These are phyloP conservation scores for Meloe dianella DNA, from an alignment of 2,888 invertebrate genomes.

Conservation along the genomic window DNA sequence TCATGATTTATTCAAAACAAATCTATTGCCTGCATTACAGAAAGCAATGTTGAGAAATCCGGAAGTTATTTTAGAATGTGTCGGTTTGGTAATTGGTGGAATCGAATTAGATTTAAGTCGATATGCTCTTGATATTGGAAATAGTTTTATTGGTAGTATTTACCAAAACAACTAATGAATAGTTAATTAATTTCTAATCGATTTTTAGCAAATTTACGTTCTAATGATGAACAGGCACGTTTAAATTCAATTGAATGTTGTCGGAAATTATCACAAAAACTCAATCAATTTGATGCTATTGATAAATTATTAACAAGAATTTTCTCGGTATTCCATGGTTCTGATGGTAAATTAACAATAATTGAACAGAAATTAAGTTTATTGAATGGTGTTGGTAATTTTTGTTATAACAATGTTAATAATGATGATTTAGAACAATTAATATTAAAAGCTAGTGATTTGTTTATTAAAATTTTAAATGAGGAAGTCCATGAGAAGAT, in stretches of 20 bases:
- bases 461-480: conserved; percentile 80
- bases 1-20: conserved; percentile 73
- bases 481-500: conserved; percentile 93
- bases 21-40: conserved; percentile 82
- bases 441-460: conserved; percentile 68
- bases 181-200: conserved; percentile 15
- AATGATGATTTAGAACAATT: conserved; percentile 65
- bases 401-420: conserved; percentile 73
- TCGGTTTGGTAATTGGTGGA: conserved; percentile 75
- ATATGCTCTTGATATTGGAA: conserved; percentile 79
- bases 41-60: conserved; percentile 93
- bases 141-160: conserved; percentile 74
- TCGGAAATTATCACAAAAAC: conserved; percentile 73
- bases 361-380: conserved; percentile 88
- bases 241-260: conserved; percentile 77
- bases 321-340: conserved; percentile 85
- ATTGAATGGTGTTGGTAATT: conserved; percentile 77
- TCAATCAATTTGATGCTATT: conserved; percentile 70
- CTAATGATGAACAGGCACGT: conserved; percentile 81
- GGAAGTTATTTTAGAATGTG: conserved; percentile 84
- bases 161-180: conserved; percentile 30
- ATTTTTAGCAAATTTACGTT: conserved; percentile 80
- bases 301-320: conserved; percentile 71
- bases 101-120: conserved; percentile 78
- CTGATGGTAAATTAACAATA: conserved; percentile 88